Evolutionary conservation across 1,140 invertebrate genomes (phyloP).

Genomic region (Drosophila pandora): DNA sequence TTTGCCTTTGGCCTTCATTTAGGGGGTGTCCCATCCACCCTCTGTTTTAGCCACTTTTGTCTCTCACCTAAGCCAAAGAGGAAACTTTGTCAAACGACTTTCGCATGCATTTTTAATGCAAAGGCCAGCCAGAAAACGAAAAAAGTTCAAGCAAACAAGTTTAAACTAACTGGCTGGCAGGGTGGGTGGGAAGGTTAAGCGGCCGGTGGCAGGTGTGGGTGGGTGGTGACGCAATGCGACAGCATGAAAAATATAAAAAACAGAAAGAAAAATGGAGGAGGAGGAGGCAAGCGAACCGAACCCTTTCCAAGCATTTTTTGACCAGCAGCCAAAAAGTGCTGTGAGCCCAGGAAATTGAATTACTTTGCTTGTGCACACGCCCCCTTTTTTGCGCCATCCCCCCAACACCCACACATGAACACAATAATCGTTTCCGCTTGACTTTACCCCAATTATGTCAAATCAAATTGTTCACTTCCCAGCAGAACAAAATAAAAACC

Average conservation of each 20-base stretch:
- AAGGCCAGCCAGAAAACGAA: slow-evolving; percentile 43
- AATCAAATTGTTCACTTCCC: slow-evolving; percentile 57
- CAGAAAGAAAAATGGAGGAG: not conserved
- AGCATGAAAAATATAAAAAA: slow-evolving; percentile 15
- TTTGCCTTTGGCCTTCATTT: slow-evolving; percentile 59
- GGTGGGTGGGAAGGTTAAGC: slow-evolving; percentile 10
- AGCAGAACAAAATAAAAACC: slow-evolving; percentile 11
- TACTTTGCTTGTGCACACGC: slow-evolving; percentile 49
- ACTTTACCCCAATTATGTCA: slow-evolving; percentile 78
- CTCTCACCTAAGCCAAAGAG: slow-evolving; percentile 15
- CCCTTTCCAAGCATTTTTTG: slow-evolving; percentile 31
- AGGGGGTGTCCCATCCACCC: not conserved
- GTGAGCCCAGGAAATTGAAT: slow-evolving; percentile 67
- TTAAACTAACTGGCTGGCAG: slow-evolving; percentile 37
- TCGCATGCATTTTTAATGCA: slow-evolving; percentile 78
- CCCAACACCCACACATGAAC: slow-evolving; percentile 7
- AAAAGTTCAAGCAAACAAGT: slow-evolving; percentile 50
- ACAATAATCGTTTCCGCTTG: slow-evolving; percentile 75
- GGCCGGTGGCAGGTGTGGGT: slow-evolving; percentile 7
- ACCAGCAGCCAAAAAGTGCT: slow-evolving; percentile 45
- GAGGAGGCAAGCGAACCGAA: not conserved
- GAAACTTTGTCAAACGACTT: slow-evolving; percentile 60
- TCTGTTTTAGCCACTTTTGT: slow-evolving; percentile 4
- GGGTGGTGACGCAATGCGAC: slow-evolving; percentile 72
- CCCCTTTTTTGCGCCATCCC: slow-evolving; percentile 12